Conservation (phyloP, 2,113 vertebrate genomes). For the Actenoides lindsayi region DNA sequence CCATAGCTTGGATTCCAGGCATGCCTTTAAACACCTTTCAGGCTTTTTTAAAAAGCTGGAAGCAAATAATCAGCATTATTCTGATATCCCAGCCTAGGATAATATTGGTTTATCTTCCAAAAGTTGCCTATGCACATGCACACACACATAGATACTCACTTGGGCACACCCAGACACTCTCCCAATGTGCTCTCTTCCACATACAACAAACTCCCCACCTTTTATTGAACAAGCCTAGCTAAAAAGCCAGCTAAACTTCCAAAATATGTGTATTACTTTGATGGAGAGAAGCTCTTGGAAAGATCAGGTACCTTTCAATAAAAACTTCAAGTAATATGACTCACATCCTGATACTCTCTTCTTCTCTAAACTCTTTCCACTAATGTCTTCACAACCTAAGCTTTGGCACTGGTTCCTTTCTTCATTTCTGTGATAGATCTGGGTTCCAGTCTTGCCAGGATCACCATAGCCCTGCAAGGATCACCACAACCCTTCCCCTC, state of each 20-base stretch:
- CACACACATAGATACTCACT: neutral
- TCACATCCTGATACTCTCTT: neutral
- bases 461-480: too few relatives aligned
- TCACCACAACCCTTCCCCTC: neutral
- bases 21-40: slow-evolving; percentile 2
- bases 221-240: neutral
- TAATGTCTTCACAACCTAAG: neutral
- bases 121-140: neutral
- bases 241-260: neutral
- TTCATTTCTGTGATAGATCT: neutral
- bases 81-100: slow-evolving; percentile 22
- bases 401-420: neutral
- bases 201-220: neutral
- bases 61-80: neutral
- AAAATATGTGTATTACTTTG: neutral
- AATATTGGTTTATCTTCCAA: neutral
- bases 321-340: neutral
- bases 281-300: neutral
- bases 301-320: neutral
- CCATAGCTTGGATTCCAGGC: neutral
- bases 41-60: neutral
- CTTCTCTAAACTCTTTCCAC: neutral
- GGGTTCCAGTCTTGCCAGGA: neutral
- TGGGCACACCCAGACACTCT: neutral
- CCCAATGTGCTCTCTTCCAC: neutral